Conservation (phyloP, 2,797 vertebrate genomes). For the Takifugu ocellatus region DNA sequence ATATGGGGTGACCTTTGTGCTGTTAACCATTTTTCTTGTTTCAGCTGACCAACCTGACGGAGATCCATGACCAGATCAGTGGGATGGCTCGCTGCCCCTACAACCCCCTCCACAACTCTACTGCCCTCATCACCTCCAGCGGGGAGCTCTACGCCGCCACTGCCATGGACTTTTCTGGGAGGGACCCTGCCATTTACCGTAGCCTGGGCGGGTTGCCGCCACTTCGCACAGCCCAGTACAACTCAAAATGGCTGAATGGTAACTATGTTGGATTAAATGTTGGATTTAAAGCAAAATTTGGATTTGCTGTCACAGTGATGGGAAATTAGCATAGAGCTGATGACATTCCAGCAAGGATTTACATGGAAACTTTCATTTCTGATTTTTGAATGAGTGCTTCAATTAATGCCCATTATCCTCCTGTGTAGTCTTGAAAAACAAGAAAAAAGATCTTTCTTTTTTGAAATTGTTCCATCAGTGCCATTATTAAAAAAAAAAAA, state of each 20-base stretch:
- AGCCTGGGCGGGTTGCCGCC: slow-evolving; percentile 91
- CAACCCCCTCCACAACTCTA: slow-evolving; percentile 96
- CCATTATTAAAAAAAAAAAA: background rate
- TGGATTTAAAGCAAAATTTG: too few relatives aligned
- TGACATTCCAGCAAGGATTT: too few relatives aligned
- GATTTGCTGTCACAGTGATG: too few relatives aligned
- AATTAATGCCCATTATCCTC: too few relatives aligned
- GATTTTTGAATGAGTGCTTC: too few relatives aligned
- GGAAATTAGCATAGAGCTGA: too few relatives aligned
- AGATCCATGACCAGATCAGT: slow-evolving; percentile 95
- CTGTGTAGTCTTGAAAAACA: too few relatives aligned
- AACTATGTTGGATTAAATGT: slow-evolving; percentile 4
- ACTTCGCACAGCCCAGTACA: slow-evolving; percentile 95
- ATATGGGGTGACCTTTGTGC: background rate
- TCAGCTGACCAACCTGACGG: slow-evolving; percentile 90
- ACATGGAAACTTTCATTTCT: too few relatives aligned
- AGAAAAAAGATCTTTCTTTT: background rate
- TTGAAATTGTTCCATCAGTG: background rate
- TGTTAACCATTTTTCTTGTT: background rate
- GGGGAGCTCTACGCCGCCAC: slow-evolving; percentile 96
- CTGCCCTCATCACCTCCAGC: slow-evolving; percentile 89
- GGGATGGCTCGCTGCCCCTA: slow-evolving; percentile 98
- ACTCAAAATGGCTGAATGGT: slow-evolving; percentile 99
- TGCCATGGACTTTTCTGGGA: slow-evolving; percentile 95
- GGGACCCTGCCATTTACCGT: slow-evolving; percentile 96